Evolutionary conservation across 2,888 invertebrate genomes (phyloP).

Genomic region (Heliconius cydno): DNA sequence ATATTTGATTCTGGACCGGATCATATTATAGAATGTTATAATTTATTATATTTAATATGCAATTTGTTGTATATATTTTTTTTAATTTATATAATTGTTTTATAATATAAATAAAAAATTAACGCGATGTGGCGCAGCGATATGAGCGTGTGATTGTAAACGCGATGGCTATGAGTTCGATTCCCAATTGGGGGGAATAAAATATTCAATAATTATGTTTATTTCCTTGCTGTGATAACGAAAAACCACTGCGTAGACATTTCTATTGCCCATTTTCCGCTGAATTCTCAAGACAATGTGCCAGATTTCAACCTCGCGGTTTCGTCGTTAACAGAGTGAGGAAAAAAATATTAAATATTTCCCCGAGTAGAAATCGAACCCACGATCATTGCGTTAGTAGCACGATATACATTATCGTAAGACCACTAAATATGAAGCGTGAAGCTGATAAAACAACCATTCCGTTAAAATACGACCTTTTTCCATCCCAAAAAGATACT

Average conservation of each 20-base stretch:
- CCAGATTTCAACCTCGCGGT: neutral
- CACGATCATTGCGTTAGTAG: no score
- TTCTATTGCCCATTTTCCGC: no score
- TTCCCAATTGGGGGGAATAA: neutral
- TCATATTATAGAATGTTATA: neutral
- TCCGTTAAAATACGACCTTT: neutral
- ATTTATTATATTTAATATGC: conserved; percentile 4
- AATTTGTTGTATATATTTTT: neutral
- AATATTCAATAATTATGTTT: no score
- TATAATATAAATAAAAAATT: neutral
- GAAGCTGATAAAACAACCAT: neutral
- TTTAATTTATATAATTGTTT: neutral
- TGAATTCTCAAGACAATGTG: neutral
- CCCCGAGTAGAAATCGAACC: no score
- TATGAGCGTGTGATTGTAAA: no score
- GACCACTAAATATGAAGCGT: no score
- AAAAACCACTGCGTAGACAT: no score
- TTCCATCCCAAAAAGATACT: neutral
- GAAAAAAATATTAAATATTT: neutral
- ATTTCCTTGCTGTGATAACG: no score
- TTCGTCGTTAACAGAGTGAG: no score
- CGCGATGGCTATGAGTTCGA: no score
- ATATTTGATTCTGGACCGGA: conserved; percentile 11
- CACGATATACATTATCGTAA: no score
- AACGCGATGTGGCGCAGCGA: neutral